Base-by-base conservation (phyloP, 2,113 vertebrate genomes). In the Solea senegalensis region DNA sequence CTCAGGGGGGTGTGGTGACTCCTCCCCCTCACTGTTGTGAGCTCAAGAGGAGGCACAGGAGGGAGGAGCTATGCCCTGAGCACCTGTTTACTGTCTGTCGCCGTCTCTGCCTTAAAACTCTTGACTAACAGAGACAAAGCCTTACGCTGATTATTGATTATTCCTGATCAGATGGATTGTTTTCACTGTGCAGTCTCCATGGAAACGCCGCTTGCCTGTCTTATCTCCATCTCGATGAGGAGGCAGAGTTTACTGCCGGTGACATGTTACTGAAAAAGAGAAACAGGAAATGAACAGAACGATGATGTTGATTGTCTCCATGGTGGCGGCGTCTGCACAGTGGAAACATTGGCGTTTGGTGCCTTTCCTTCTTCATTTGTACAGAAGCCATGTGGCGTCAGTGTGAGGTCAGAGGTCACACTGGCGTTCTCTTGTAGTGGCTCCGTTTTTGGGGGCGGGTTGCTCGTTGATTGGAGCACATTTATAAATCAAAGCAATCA, bases 31-130 rank as follows among this genome's bases (percentile, higher is more conserved):
- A 70, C 59, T 16, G 46, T 53, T 67, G 21, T 57, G 57, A 78
- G 78, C 67, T 65, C 78, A 82, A 15, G 52, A 68, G 34, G 50
- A 64, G 52, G 40, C 53, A 44, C 61, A 71, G 71, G 53, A 56
- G 58, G 58, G 53, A 56, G 68, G 60, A 76, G 59, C 58, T 21
- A 28, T 34, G 41, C 52, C 54, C 69, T 79, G 58, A 70, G 12
- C 53, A 53, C 53, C 69, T 51, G 15, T 44, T 13, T 54, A 15
- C 61, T 51, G 41, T 65, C 40, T 51, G 45, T 81, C 39, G 51
- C 46, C 76, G 49, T 78, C 62, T 81, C 82, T 90, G 88, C 78
- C 91, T 89, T 92, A 87, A 80, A 86, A 65, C 66, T 74, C 52
- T 74, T 58, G 21, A 69, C 73, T 67, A 21, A 58, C 34, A 49